Base-by-base conservation (phyloP, 2,888 invertebrate genomes). In the Tipula unca region DNA sequence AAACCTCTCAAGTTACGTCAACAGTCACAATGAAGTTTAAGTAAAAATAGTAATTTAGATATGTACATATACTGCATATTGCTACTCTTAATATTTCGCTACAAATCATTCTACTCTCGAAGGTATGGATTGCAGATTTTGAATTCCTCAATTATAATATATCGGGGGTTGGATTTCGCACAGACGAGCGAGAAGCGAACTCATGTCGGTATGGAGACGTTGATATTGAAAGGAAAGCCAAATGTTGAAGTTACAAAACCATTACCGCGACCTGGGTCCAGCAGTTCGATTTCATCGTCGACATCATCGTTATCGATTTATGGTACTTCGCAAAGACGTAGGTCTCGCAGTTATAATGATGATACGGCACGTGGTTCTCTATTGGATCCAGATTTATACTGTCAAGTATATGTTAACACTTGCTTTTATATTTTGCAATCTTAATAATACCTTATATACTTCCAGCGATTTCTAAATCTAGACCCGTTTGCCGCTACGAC, bases 401-500 rank as follows among this genome's bases (percentile, higher is more conserved):
- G n/a, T n/a, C 83, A 83, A 32, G 69, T 69, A 69, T n/a, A n/a
- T 69, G 69, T 69, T 17, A 17, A 69, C 3, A 69, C 17, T 17
- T 36, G 4, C 10, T 10, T 1, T 32, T 6, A 32, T 6, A 6
- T 2, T 32, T 6, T 6, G 6, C 5, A 32, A 32, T 32, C 32
- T 32, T 32, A 6, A 32, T 6, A 6, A 32, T 32, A 54, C 17
- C 17, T 54, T 39, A 4, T 32, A 20, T 83, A 32, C 6, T 32
- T 6, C 5, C 32, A 83, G 83, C 4, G 1, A 3, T 48, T 89
- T 82, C 91, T 91, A 20, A 91, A 91, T 88, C 91, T 92, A 0
- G 92, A 92, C 89, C 92, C 92, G 0, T 92, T 92, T 88, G 91
- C 92, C 6, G 92, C 92, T 0, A 91, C 91, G 5, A 92, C 90